Conservation (phyloP, 2,797 vertebrate species). For the Sebastes hubbsi region DNA sequence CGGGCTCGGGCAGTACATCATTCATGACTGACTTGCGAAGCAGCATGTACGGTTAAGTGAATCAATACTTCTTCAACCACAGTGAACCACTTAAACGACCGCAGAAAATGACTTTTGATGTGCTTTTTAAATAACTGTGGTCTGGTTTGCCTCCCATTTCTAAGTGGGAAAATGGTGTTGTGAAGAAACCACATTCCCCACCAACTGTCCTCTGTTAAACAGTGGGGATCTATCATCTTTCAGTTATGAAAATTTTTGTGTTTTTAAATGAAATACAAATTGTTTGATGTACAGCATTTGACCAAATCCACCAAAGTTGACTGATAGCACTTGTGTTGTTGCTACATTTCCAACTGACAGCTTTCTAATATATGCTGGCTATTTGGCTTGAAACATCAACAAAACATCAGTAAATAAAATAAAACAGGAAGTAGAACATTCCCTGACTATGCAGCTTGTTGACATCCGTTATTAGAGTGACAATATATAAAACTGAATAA, state of each 20-base stretch:
- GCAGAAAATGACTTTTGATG: neutral
- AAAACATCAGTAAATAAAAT: neutral
- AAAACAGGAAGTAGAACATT: neutral
- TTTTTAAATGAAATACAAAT: neutral
- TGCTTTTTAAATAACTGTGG: neutral
- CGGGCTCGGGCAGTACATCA: neutral
- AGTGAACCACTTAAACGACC: neutral
- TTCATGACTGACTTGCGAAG: neutral
- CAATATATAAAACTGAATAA: neutral
- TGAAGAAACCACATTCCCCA: neutral
- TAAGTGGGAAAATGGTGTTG: neutral
- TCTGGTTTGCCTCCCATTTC: neutral
- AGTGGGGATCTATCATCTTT: neutral
- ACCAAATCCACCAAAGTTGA: neutral
- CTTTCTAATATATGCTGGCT: neutral
- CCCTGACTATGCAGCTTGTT: neutral
- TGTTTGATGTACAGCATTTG: neutral
- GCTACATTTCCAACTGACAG: neutral
- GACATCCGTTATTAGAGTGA: neutral
- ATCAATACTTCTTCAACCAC: neutral
- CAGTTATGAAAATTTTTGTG: neutral
- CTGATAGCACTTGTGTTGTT: neutral
- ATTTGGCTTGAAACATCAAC: neutral
- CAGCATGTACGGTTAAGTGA: neutral
- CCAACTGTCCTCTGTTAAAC: neutral